Conservation (phyloP, 2,113 vertebrate species). For the Leucoraja erinaceus region DNA sequence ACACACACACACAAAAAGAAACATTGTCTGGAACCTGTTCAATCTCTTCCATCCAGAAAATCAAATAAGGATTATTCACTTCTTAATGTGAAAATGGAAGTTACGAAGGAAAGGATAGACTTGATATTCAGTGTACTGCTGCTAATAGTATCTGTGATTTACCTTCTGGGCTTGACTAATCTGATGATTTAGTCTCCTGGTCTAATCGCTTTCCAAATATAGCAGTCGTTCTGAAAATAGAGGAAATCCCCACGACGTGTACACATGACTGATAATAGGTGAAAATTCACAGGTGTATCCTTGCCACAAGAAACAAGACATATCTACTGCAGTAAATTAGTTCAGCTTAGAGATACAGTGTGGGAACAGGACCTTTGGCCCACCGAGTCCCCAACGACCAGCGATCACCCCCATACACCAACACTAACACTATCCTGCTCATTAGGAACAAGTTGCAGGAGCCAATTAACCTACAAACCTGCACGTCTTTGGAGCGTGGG, state of each 20-base stretch:
- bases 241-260: neutral
- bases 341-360: too few relatives aligned
- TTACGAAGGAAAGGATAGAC: neutral
- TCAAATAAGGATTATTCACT: neutral
- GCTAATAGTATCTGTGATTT: neutral
- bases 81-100: conserved; percentile 2
- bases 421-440: too few relatives aligned
- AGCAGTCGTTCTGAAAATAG: neutral
- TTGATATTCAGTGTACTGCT: neutral
- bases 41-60: conserved; percentile 9
- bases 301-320: neutral
- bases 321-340: neutral
- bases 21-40: neutral
- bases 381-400: too few relatives aligned
- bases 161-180: neutral
- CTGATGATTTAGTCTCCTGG: neutral
- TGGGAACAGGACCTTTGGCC: too few relatives aligned
- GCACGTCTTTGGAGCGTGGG: too few relatives aligned
- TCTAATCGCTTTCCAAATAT: neutral
- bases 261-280: neutral
- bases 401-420: too few relatives aligned
- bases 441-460: too few relatives aligned
- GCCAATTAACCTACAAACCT: too few relatives aligned
- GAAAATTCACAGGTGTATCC: neutral
- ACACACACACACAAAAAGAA: neutral